phyloP scores from a whole-genome alignment of 2,113 vertebrate genomes.

The Pelmatolapia mariae region DNA sequence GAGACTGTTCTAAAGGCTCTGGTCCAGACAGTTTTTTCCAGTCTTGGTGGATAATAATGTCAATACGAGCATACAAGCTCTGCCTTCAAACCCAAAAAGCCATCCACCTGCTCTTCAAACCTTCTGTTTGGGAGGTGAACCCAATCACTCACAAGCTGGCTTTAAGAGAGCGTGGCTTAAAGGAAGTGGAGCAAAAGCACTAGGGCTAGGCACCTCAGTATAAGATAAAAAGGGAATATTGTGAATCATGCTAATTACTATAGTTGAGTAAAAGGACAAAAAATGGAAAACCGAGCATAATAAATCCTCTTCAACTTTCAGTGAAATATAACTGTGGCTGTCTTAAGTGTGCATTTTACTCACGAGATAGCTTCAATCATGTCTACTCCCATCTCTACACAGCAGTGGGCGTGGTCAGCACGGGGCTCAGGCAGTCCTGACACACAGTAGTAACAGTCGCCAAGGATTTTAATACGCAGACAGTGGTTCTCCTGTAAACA shows the following conservation, averaged over 20 bases:
- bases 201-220: fast-evolving
- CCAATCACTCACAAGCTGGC: neutral
- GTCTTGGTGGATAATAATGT: neutral
- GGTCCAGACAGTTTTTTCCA: neutral
- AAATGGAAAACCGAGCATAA: neutral
- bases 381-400: constrained; percentile 97
- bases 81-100: neutral
- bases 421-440: constrained; percentile 90
- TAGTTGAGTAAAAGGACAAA: neutral
- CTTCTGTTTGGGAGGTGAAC: neutral
- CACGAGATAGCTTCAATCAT: constrained; percentile 98
- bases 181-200: fast-evolving
- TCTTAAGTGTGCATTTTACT: constrained; percentile 40
- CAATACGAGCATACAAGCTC: neutral
- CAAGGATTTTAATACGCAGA: constrained; percentile 94
- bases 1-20: neutral
- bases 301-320: neutral
- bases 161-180: neutral
- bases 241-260: neutral
- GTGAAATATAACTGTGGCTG: neutral
- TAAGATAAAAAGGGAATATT: neutral
- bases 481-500: constrained; percentile 89
- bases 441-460: constrained; percentile 96
- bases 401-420: constrained; percentile 94
- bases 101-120: neutral